These are phyloP conservation scores for Poecilia velifera DNA, from an alignment of 2,797 vertebrate species.

Conservation along the genomic window DNA sequence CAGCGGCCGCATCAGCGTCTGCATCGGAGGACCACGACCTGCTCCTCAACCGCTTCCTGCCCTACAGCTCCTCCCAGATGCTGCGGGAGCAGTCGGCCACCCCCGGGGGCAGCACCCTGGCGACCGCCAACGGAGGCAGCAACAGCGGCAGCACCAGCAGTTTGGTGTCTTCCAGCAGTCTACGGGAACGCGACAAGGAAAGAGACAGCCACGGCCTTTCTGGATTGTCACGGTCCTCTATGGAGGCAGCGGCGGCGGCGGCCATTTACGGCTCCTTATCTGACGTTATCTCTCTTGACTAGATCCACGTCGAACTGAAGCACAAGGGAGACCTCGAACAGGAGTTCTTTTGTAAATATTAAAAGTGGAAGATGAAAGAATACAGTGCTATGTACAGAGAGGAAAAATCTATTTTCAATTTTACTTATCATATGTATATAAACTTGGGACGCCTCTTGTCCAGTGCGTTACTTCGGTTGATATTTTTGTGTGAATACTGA, in stretches of 20 bases:
- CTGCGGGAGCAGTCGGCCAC: slow-evolving; percentile 92
- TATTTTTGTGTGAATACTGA: slow-evolving; percentile 95
- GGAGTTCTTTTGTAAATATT: slow-evolving; percentile 85
- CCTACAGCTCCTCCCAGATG: slow-evolving; percentile 93
- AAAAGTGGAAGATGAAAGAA: slow-evolving; percentile 80
- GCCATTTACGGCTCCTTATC: slow-evolving; percentile 97
- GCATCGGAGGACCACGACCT: slow-evolving; percentile 94
- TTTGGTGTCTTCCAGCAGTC: slow-evolving; percentile 94
- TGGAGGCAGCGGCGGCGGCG: slow-evolving; percentile 84
- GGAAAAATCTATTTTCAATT: slow-evolving; percentile 99
- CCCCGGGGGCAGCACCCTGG: slow-evolving; percentile 84
- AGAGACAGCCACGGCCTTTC: slow-evolving; percentile 88
- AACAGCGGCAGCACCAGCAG: slow-evolving; percentile 97
- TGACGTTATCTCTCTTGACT: slow-evolving; percentile 98
- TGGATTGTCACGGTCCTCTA: slow-evolving; percentile 82
- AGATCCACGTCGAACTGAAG: slow-evolving; percentile 66
- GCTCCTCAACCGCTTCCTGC: slow-evolving; percentile 92
- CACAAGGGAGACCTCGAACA: slow-evolving; percentile 58
- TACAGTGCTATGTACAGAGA: slow-evolving; percentile 99
- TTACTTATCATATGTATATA: slow-evolving; percentile 99
- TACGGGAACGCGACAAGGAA: slow-evolving; percentile 82
- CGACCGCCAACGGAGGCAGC: slow-evolving; percentile 84
- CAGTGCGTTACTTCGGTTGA: slow-evolving; percentile 90
- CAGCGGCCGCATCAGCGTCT: slow-evolving; percentile 88
- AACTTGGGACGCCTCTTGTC: slow-evolving; percentile 94